Evolutionary conservation across 1,140 invertebrate genomes (phyloP).

Genomic region (Drosophila tristis): DNA sequence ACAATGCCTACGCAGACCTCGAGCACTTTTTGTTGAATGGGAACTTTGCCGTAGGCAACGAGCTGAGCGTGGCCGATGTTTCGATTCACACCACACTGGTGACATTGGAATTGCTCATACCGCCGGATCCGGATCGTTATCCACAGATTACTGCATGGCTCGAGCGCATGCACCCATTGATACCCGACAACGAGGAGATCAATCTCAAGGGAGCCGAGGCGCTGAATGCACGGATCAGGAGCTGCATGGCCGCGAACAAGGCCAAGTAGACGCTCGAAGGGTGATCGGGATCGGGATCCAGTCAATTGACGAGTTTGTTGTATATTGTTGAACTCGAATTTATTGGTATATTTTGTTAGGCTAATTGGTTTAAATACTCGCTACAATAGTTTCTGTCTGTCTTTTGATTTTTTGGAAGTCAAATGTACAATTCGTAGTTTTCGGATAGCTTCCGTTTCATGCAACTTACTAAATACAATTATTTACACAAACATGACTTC

Average conservation of each 20-base stretch:
- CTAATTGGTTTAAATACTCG: conserved; percentile 67
- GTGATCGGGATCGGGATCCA: background rate
- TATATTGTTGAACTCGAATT: conserved; percentile 32
- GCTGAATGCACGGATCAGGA: conserved; percentile 51
- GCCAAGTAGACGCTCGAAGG: background rate
- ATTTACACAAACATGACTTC: conserved; percentile 45
- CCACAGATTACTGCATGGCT: conserved; percentile 56
- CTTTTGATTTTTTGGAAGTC: conserved; percentile 74
- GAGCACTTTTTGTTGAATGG: conserved; percentile 84
- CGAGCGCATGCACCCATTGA: conserved; percentile 49
- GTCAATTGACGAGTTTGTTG: background rate
- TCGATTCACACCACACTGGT: conserved; percentile 84
- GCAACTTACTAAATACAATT: conserved; percentile 24
- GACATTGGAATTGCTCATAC: conserved; percentile 77
- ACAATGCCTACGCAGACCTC: conserved; percentile 85
- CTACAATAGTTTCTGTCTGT: conserved; percentile 63
- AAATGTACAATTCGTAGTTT: conserved; percentile 46
- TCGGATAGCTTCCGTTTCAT: conserved; percentile 32
- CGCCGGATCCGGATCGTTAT: conserved; percentile 58
- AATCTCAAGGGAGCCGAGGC: conserved; percentile 66
- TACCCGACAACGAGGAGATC: conserved; percentile 68
- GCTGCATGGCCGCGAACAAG: conserved; percentile 58
- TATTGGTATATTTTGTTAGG: conserved; percentile 54
- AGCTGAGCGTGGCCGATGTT: conserved; percentile 87
- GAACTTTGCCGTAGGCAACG: conserved; percentile 84